These are phyloP conservation scores for Pteropus rufus DNA, from an alignment of 2,797 vertebrate genomes.

Conservation along the genomic window DNA sequence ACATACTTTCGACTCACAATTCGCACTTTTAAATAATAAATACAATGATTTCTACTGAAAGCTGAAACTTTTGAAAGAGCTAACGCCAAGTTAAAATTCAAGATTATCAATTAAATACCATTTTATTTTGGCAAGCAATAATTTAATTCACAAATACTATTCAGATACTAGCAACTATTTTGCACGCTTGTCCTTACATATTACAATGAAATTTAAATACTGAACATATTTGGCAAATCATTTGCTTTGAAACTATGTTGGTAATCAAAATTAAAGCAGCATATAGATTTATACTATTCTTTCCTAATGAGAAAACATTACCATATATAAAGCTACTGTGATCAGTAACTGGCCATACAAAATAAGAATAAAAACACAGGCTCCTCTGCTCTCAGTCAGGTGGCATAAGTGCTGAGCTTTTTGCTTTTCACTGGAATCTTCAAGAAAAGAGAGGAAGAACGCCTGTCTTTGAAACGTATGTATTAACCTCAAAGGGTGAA, in stretches of 20 bases:
- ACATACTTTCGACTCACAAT: background rate
- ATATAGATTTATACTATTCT: conserved; percentile 65
- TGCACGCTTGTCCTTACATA: conserved; percentile 83
- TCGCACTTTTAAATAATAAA: background rate
- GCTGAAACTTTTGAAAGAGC: conserved; percentile 9
- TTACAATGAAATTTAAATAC: conserved; percentile 87
- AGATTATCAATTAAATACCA: conserved; percentile 71
- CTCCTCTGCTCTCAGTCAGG: conserved; percentile 72
- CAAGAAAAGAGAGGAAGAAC: conserved; percentile 60
- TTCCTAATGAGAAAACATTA: conserved; percentile 64
- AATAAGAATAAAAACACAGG: conserved; percentile 78
- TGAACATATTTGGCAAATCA: conserved; percentile 84
- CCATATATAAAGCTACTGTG: conserved; percentile 46
- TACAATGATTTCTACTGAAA: background rate
- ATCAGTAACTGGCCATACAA: conserved; percentile 80
- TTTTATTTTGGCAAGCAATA: conserved; percentile 75
- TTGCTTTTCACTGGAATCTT: conserved; percentile 53
- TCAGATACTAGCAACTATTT: conserved; percentile 75
- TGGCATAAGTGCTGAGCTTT: conserved; percentile 48
- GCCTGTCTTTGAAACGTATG: conserved; percentile 74
- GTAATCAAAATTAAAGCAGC: conserved; percentile 76
- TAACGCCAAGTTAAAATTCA: conserved; percentile 52
- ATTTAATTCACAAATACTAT: conserved; percentile 58
- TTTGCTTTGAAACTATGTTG: conserved; percentile 74
- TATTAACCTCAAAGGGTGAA: conserved; percentile 84